Percentiles rank a stretch among this genome's conserved stretches.
Conservation (phyloP, 2,113 vertebrate genomes). For the Pelusios castaneus region DNA sequence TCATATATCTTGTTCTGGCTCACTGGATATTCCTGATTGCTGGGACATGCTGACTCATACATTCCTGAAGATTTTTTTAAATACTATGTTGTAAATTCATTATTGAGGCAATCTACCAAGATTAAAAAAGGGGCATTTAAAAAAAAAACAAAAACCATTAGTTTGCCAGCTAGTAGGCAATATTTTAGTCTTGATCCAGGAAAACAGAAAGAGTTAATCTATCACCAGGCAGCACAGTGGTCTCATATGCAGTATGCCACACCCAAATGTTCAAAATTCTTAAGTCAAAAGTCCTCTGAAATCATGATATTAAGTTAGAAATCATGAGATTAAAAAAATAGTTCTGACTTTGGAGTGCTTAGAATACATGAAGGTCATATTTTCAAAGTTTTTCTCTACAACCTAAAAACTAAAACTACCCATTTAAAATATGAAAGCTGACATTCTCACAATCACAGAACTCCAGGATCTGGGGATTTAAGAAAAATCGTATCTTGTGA, state of each 20-base stretch:
- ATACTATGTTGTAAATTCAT: not conserved
- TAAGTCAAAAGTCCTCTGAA: not conserved
- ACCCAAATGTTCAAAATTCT: not conserved
- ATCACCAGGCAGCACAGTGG: not conserved
- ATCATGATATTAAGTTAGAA: not conserved
- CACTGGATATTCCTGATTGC: not conserved
- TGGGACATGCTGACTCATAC: not conserved
- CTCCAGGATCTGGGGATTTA: not conserved
- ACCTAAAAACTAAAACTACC: not conserved
- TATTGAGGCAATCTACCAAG: not conserved
- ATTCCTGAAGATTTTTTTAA: not conserved
- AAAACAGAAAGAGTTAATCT: not conserved
- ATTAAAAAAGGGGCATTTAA: not conserved
- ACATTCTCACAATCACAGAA: not conserved
- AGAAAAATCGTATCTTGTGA: constrained; percentile 19
- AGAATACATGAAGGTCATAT: not conserved
- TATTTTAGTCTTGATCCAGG: not conserved
- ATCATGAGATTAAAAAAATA: not conserved
- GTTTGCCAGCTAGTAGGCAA: not conserved
- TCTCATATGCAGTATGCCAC: not conserved
- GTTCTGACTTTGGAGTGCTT: not conserved
- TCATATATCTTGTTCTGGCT: not conserved
- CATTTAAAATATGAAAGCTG: not conserved
- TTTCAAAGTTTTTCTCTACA: not conserved
- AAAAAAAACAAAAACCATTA: not conserved